These are phyloP conservation scores for Stenichneumon culpator DNA, from an alignment of 2,888 invertebrate species.

Conservation along the genomic window DNA sequence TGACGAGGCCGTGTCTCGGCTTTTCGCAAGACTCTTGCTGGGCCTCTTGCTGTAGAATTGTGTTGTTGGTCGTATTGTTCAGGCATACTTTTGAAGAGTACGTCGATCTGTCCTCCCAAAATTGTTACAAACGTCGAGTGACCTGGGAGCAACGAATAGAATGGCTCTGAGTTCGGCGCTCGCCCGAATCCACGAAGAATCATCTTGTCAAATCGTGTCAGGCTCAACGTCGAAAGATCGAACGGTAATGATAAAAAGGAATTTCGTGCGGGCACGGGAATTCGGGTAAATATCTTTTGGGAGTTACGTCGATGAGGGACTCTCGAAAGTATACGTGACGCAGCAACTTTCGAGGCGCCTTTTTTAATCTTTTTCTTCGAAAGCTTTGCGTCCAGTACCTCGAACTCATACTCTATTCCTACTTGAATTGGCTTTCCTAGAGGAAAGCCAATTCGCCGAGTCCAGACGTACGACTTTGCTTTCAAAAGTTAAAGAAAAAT, in stretches of 20 bases:
- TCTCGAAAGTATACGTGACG: constrained; percentile 20
- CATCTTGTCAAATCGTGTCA: constrained; percentile 10
- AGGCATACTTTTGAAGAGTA: too few species aligned
- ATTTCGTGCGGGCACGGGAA: neutral
- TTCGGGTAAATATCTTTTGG: neutral
- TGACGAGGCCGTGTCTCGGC: too few species aligned
- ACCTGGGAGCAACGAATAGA: neutral
- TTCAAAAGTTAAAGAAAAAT: neutral
- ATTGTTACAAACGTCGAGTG: too few species aligned
- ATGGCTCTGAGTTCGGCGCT: neutral
- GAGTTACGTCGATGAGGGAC: constrained; percentile 25
- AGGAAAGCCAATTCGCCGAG: neutral
- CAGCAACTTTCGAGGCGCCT: neutral
- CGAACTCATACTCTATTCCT: neutral
- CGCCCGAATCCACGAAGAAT: constrained; percentile 5
- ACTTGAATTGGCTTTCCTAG: too few species aligned
- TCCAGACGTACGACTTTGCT: neutral
- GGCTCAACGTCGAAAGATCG: neutral
- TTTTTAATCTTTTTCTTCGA: neutral
- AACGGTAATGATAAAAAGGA: constrained; percentile 17
- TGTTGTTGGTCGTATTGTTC: too few species aligned
- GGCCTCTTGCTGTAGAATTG: too few species aligned
- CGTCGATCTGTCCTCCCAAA: too few species aligned
- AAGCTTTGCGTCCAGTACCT: neutral
- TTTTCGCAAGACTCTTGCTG: too few species aligned